Evolutionary conservation across 2,888 invertebrate genomes (phyloP).

Genomic region (Odontothrips loti): DNA sequence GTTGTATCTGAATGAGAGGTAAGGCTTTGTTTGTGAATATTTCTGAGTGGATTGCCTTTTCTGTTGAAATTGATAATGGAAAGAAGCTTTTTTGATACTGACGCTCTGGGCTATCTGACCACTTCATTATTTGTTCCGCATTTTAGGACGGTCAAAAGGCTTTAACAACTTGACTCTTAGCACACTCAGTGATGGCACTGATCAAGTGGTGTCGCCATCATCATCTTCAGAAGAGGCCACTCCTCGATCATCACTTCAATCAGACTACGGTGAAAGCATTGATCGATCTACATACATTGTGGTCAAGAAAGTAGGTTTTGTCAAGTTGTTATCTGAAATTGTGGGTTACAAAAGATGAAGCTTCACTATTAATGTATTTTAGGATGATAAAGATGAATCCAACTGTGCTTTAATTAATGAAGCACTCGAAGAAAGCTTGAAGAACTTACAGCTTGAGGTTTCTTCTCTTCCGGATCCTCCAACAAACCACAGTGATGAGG

Average conservation of each 20-base stretch:
- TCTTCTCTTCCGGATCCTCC: not conserved
- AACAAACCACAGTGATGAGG: constrained; percentile 43
- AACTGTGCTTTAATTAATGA: not conserved
- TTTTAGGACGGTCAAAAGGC: not conserved
- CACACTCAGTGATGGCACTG: not conserved
- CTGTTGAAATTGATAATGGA: too few relatives aligned
- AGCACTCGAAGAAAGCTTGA: constrained; percentile 11
- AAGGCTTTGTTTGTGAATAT: too few relatives aligned
- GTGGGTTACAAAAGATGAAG: too few relatives aligned
- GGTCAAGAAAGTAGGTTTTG: not conserved
- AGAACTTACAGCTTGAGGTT: not conserved
- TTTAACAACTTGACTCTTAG: not conserved
- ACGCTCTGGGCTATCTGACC: too few relatives aligned
- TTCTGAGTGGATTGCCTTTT: too few relatives aligned
- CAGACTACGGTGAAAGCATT: not conserved
- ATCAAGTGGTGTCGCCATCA: not conserved
- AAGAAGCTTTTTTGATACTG: not conserved
- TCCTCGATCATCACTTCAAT: constrained; percentile 9
- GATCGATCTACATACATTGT: constrained; percentile 7
- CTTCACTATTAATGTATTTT: not conserved
- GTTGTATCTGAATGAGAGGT: too few relatives aligned
- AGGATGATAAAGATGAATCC: not conserved
- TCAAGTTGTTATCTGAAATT: not conserved
- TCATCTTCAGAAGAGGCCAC: constrained; percentile 10
- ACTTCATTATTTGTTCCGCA: not conserved